Percentiles rank a stretch among this genome's conserved stretches.
Evolutionary conservation across 1,140 invertebrate genomes (phyloP).

Genomic region (Phenacoccus solenopsis): DNA sequence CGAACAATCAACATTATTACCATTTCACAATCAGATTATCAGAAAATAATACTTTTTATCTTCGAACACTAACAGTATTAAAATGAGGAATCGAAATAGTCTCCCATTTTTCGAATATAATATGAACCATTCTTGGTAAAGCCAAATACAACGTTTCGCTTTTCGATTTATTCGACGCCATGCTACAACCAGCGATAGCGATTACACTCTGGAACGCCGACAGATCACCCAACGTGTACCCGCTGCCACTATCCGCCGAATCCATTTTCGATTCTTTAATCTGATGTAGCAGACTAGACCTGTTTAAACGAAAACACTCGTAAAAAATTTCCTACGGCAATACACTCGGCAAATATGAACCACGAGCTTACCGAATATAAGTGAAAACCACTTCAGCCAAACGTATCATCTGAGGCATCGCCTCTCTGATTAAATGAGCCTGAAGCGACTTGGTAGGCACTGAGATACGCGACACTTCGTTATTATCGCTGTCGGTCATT

Average conservation of each 20-base stretch:
- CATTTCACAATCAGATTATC: no score
- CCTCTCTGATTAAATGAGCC: constrained; percentile 39
- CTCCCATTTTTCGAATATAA: constrained; percentile 48
- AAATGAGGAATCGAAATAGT: constrained; percentile 32
- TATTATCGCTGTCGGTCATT: constrained; percentile 9
- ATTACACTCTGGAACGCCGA: constrained; percentile 43
- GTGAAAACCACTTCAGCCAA: constrained; percentile 45
- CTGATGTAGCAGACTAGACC: constrained; percentile 41
- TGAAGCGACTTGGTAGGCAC: constrained; percentile 14
- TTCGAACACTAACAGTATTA: not conserved
- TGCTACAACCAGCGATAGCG: constrained; percentile 43
- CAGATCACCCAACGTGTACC: constrained; percentile 39
- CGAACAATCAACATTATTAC: no score
- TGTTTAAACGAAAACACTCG: constrained; percentile 33
- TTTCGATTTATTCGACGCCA: constrained; percentile 37
- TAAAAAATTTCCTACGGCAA: no score
- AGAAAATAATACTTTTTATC: no score
- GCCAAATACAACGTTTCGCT: constrained; percentile 41
- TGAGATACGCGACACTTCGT: not conserved
- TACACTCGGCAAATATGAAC: not conserved
- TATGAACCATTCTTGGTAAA: constrained; percentile 43
- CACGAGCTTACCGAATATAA: constrained; percentile 10
- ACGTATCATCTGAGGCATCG: constrained; percentile 46
- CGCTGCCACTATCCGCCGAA: constrained; percentile 34
- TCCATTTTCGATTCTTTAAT: constrained; percentile 40